These are phyloP conservation scores for Mobula birostris DNA, from an alignment of 2,113 vertebrate genomes.

Conservation along the genomic window DNA sequence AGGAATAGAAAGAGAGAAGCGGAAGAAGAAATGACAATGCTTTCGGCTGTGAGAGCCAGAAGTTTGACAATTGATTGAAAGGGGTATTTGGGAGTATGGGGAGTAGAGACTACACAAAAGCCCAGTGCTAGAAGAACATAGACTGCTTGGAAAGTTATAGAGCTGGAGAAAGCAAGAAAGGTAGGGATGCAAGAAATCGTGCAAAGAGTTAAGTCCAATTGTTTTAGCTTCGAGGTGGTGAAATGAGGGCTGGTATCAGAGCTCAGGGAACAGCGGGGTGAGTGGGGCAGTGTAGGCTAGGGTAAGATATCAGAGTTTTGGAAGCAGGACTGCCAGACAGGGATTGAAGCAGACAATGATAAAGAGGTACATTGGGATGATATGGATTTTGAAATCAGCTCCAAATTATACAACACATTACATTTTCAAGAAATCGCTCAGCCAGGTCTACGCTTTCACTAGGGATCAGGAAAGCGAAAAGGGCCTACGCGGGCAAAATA, in stretches of 20 bases:
- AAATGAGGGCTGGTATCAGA: not conserved
- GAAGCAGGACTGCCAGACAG: not conserved
- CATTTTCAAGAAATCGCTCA: not conserved
- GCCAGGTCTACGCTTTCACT: too few species aligned
- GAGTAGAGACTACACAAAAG: not conserved
- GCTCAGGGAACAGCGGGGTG: too few species aligned
- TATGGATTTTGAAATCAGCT: too few species aligned
- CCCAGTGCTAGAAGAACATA: not conserved
- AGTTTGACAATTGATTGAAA: not conserved
- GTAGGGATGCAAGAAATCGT: not conserved
- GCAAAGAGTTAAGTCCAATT: not conserved
- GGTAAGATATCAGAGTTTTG: not conserved
- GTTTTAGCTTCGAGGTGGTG: not conserved
- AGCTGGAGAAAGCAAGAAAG: not conserved
- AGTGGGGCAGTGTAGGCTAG: not conserved
- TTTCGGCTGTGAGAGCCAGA: not conserved
- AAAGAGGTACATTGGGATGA: not conserved
- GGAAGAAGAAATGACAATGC: not conserved
- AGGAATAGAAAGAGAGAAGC: not conserved
- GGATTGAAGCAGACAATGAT: not conserved
- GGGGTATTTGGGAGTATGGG: too few species aligned
- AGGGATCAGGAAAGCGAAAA: too few species aligned
- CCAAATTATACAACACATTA: not conserved
- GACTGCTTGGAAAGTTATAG: not conserved
- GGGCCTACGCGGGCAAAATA: too few species aligned